phyloP scores from a whole-genome alignment of 2,113 vertebrate genomes.

The Nestor notabilis region DNA sequence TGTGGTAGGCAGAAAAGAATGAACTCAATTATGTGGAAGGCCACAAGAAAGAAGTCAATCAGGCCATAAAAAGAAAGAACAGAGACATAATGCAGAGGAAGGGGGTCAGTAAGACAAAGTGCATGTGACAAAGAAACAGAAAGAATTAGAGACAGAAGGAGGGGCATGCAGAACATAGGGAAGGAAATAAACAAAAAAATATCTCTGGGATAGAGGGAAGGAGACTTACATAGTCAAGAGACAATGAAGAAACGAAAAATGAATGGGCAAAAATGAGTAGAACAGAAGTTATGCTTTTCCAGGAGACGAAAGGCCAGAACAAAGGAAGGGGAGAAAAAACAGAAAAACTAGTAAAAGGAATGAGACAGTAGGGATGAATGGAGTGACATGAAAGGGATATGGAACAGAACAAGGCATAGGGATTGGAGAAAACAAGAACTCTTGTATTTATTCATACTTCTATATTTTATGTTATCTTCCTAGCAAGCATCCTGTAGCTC shows the following conservation, averaged over 20 bases:
- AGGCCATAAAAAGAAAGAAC: not conserved
- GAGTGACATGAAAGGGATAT: not conserved
- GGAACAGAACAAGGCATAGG: not conserved
- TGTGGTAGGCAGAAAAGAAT: not conserved
- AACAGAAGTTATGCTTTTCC: not conserved
- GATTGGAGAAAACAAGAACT: not conserved
- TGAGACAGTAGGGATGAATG: slow-evolving; percentile 2
- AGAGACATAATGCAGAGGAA: not conserved
- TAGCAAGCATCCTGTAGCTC: not conserved
- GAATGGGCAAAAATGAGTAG: not conserved
- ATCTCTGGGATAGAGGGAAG: not conserved
- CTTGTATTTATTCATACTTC: slow-evolving; percentile 5
- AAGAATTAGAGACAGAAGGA: not conserved
- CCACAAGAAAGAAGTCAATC: not conserved
- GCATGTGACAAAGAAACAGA: not conserved
- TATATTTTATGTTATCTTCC: not conserved
- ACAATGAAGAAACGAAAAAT: slow-evolving; percentile 5
- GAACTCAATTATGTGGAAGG: not conserved
- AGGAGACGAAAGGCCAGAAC: not conserved
- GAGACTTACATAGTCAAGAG: not conserved
- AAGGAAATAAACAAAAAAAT: not conserved
- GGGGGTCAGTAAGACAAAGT: not conserved
- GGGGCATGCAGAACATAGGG: not conserved
- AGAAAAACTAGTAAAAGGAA: slow-evolving; percentile 45
- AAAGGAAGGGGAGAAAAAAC: not conserved